These are phyloP conservation scores for Melanotus villosus DNA, from an alignment of 2,888 invertebrate genomes.

Conservation along the genomic window DNA sequence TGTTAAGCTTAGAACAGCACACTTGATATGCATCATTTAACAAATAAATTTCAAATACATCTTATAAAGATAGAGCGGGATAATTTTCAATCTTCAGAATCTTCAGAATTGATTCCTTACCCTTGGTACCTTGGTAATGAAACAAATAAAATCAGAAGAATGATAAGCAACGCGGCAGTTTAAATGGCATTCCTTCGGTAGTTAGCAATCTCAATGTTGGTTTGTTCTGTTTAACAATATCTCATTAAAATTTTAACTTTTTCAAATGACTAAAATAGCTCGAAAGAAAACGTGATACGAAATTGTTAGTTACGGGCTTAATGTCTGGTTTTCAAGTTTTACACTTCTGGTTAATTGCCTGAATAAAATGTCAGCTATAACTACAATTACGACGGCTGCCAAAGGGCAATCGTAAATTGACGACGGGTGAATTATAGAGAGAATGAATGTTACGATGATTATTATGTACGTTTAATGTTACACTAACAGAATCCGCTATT, in stretches of 20 bases:
- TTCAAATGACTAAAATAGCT: neutral
- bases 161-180: too few relatives aligned
- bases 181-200: too few relatives aligned
- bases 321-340: constrained; percentile 8
- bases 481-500: neutral
- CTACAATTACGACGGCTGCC: constrained; percentile 4
- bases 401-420: neutral
- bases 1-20: too few relatives aligned
- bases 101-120: too few relatives aligned
- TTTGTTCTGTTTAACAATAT: neutral
- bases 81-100: too few relatives aligned
- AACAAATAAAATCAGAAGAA: too few relatives aligned
- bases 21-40: too few relatives aligned
- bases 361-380: constrained; percentile 5
- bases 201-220: neutral
- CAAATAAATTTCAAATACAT: too few relatives aligned
- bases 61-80: too few relatives aligned
- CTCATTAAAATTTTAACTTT: neutral
- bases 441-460: neutral
- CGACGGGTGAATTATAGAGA: neutral
- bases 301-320: neutral
- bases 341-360: constrained; percentile 15
- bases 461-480: neutral
- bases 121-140: too few relatives aligned
- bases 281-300: constrained; percentile 3